A percentile compares a stretch with the other conserved stretches of the same genome.
These are phyloP conservation scores for Agapostemon virescens DNA, from an alignment of 2,888 invertebrate species.

Conservation along the genomic window DNA sequence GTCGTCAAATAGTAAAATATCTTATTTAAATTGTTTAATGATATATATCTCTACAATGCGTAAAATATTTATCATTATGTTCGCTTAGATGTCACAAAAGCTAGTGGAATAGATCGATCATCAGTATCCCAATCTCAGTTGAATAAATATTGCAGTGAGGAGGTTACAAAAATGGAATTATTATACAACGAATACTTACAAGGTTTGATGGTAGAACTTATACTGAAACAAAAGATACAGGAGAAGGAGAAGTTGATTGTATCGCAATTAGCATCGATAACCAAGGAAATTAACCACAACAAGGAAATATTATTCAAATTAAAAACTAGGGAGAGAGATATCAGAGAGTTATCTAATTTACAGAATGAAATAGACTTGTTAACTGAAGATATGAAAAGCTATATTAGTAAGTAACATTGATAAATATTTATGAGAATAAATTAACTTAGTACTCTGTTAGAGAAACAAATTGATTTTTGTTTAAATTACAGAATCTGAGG, in stretches of 20 bases:
- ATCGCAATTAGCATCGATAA: background rate
- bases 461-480: slow-evolving; percentile 1
- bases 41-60: background rate
- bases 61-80: background rate
- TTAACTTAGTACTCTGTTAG: background rate
- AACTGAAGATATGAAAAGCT: slow-evolving; percentile 39
- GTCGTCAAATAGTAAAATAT: background rate
- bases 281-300: slow-evolving; percentile 43
- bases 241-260: slow-evolving; percentile 52
- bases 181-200: slow-evolving; percentile 68
- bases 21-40: background rate
- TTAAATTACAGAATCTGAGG: slow-evolving; percentile 53
- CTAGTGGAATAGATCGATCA: background rate
- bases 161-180: slow-evolving; percentile 59
- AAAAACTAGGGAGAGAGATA: slow-evolving; percentile 61
- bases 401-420: slow-evolving; percentile 52
- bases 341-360: slow-evolving; percentile 51
- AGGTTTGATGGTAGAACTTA: slow-evolving; percentile 51
- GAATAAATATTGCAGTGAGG: slow-evolving; percentile 54
- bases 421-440: background rate
- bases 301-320: slow-evolving; percentile 57
- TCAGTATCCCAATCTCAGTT: background rate
- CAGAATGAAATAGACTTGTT: slow-evolving; percentile 64
- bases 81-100: background rate
- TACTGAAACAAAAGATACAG: slow-evolving; percentile 62